These are phyloP conservation scores for Myotis findleyi DNA, from an alignment of 2,797 vertebrate genomes.

Conservation along the genomic window DNA sequence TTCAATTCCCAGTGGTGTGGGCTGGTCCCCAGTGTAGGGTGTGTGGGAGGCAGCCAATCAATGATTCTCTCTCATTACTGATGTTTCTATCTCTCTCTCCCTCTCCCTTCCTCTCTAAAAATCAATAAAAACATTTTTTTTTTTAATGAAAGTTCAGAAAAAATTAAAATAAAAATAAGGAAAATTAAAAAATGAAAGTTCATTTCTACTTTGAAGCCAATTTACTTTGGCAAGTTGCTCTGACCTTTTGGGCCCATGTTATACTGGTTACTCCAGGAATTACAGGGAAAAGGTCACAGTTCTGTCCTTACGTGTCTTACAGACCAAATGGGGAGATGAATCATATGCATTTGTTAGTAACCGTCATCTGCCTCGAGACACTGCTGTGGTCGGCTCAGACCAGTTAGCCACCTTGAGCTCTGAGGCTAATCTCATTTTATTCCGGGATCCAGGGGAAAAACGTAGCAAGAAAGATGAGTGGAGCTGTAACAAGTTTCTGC, in stretches of 20 bases:
- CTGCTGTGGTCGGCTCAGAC: neutral
- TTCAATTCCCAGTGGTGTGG: too few relatives aligned
- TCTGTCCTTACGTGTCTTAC: neutral
- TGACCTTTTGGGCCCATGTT: neutral
- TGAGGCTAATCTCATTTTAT: constrained; percentile 49
- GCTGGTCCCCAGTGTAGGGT: too few relatives aligned
- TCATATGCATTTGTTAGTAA: neutral
- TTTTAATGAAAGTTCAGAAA: too few relatives aligned
- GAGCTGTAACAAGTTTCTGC: constrained; percentile 62
- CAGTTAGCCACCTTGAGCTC: neutral
- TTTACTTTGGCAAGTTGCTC: neutral
- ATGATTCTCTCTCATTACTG: too few relatives aligned
- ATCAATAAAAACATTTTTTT: too few relatives aligned
- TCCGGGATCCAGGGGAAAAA: neutral
- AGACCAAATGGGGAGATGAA: neutral
- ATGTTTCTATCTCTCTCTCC: too few relatives aligned
- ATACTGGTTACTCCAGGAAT: neutral
- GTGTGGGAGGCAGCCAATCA: too few relatives aligned
- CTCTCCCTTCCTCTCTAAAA: too few relatives aligned
- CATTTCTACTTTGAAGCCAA: constrained; percentile 1
- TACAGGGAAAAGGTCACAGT: neutral
- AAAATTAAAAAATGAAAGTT: neutral
- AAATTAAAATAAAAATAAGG: too few relatives aligned
- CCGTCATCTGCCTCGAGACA: neutral
- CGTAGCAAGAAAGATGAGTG: neutral